Evolutionary conservation across 2,797 vertebrate species (phyloP), one percentile per base, ranked within the genome.

Genomic region (Phrynocephalus guinanensis): DNA sequence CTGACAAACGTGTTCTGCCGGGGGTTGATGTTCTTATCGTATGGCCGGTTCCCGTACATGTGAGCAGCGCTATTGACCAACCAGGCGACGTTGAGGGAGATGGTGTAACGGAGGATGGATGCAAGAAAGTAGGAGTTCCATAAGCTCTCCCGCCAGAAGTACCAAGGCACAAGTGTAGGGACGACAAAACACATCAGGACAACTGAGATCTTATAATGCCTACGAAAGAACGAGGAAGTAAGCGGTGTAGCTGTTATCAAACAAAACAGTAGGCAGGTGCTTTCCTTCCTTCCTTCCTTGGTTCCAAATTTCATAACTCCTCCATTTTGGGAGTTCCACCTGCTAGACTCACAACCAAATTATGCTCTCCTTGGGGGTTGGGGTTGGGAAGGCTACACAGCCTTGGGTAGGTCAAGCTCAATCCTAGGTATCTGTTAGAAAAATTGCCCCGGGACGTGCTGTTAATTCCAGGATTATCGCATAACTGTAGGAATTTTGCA

Each of bases 81-180:
- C 97, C 97, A 98, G 84, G 95, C 90, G 78, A 96, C 91, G 0
- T 97, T 97, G 90, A 98, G 97, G 24, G 97, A 96, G 80, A 98
- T 56, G 66, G 97, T 96, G 63, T 98, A 98, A 18, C 96, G 95
- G 15, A 98, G 96, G 87, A 98, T 95, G 28, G 96, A 95, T 24
- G 97, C 96, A 76, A 98, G 91, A 93, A 97, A 97, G 91, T 97
- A 98, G 26, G 97, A 95, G 0, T 97, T 98, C 97, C 97, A 97
- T 83, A 97, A 92, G 48, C 94, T 97, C 94, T 98, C 97, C 0
- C 94, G 96, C 97, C 97, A 98, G 91, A 96, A 84, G 88, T 95
- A 97, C 97, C 97, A 98, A 1, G 97, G 97, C 88, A 98, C 97
- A 84, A 97, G 13, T 0, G 97, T 97, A 78, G 97, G 97, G 80